A percentile compares a stretch with the other conserved stretches of the same genome.
Conservation (phyloP, 2,888 invertebrate species). For the Frankliniella intonsa region DNA sequence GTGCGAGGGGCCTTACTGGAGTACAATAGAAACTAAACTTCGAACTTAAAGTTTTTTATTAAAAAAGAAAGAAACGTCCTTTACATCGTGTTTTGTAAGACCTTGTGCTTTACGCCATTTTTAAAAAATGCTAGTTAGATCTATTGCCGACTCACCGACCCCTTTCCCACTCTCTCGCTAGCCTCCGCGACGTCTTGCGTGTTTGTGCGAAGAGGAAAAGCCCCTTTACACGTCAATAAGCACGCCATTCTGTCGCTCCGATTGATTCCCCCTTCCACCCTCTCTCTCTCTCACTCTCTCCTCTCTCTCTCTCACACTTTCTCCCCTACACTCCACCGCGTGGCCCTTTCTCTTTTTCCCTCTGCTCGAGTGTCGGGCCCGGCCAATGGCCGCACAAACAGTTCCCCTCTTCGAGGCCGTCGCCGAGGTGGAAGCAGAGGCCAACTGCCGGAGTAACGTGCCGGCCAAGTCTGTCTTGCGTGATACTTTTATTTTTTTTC, state of each 20-base stretch:
- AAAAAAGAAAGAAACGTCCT: too few species aligned
- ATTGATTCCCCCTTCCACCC: neutral
- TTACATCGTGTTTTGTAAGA: too few species aligned
- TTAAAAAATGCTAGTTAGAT: too few species aligned
- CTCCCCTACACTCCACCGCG: neutral
- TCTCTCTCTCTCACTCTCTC: neutral
- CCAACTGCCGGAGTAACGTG: too few species aligned
- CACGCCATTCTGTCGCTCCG: neutral
- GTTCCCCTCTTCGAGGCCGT: neutral
- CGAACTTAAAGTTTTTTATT: too few species aligned
- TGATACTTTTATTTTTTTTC: neutral
- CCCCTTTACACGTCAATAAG: slow-evolving; percentile 13
- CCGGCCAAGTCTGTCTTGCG: too few species aligned
- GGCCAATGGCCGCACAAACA: slow-evolving; percentile 6
- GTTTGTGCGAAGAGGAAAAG: neutral
- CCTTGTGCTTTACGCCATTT: too few species aligned
- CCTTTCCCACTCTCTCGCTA: too few species aligned
- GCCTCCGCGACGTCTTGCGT: neutral
- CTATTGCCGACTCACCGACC: too few species aligned
- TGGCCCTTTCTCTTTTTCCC: neutral
- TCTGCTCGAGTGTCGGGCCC: neutral
- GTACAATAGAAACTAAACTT: too few species aligned
- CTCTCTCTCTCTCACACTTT: neutral
- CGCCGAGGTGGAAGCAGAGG: too few species aligned
- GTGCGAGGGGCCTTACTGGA: too few species aligned